phyloP scores from a whole-genome alignment of 2,113 vertebrate species.

The Candoia aspera region DNA sequence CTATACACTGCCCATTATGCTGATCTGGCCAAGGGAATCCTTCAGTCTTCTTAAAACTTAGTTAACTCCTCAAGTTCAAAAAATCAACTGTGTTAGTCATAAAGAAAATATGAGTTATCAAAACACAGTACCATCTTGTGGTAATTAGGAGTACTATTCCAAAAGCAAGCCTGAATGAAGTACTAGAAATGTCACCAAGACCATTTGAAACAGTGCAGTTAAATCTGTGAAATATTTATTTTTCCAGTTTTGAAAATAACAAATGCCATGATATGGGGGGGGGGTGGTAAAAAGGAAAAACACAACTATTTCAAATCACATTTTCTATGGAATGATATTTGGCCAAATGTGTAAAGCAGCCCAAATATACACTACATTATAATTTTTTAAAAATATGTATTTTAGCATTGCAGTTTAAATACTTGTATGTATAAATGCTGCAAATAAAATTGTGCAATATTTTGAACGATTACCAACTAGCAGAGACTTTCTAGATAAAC shows the following conservation, averaged over 20 bases:
- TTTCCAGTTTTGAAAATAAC: not conserved
- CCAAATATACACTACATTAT: no score
- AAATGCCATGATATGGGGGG: not conserved
- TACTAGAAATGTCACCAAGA: not conserved
- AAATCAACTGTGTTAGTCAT: not conserved
- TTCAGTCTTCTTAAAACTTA: not conserved
- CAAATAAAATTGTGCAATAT: no score
- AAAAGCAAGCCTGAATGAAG: not conserved
- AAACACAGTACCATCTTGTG: conserved; percentile 58
- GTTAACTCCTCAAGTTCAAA: conserved; percentile 8
- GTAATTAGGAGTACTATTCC: conserved; percentile 28
- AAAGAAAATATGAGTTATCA: not conserved
- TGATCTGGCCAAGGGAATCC: not conserved
- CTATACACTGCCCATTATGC: not conserved
- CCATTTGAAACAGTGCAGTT: not conserved
- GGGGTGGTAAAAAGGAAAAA: not conserved
- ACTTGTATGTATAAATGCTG: no score
- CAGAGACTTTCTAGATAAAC: no score
- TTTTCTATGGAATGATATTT: not conserved
- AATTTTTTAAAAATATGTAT: no score
- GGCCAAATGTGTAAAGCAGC: no score
- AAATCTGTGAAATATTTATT: not conserved
- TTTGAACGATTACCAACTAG: no score
- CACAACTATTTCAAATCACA: not conserved
- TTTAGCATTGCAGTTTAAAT: no score